Base-by-base conservation (phyloP, 2,888 invertebrate genomes). In the Micoletzkya japonica region DNA sequence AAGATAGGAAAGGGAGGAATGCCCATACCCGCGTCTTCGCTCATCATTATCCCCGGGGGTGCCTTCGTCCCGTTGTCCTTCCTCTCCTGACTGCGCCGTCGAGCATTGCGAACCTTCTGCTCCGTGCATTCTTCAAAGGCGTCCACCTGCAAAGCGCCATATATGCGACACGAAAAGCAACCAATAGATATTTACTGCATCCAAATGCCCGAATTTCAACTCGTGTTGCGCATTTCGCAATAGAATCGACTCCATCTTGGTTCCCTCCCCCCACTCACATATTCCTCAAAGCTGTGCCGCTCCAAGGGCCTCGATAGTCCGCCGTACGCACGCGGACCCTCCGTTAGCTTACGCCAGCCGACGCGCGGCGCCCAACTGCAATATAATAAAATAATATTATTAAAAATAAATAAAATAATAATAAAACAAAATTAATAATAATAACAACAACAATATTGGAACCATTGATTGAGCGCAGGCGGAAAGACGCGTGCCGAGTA, bases 91-190 rank as follows among this genome's bases (percentile, higher is more conserved):
- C 17, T 54, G 7, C 54, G 14, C 24, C 54, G 14, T 24, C 54
- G 14, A 28, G 4, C 10, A 28, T 57, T 57, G 10, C 32, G 57
- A 4, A 57, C 4, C 57, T 57, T 57, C 26, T 28, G 30, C 57
- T 57, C 30, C 57, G 7, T 32, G 32, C 57, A 10, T 10, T 64
- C 24, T 17, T 64, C 64, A 17, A 36, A 7, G 36, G 64, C 24
- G 4, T 52, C 52, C 50, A 64, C 64, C 64, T 64, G 34, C 44
- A 44, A 28, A 57, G 30, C 30, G 28, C 32, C 4, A 32, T 57
- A 26, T 30, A 57, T 28, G 24, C 10, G n/a, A 30, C 30, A 26
- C 4, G 57, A 32, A 32, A 54, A 54, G 7, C 26, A 24, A 54
- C 26, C 54, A 54, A 24, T 54, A 54, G 26, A 54, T 54, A 14